phyloP scores from a whole-genome alignment of 2,888 invertebrate genomes.

The Gisinianus flammeolus region DNA sequence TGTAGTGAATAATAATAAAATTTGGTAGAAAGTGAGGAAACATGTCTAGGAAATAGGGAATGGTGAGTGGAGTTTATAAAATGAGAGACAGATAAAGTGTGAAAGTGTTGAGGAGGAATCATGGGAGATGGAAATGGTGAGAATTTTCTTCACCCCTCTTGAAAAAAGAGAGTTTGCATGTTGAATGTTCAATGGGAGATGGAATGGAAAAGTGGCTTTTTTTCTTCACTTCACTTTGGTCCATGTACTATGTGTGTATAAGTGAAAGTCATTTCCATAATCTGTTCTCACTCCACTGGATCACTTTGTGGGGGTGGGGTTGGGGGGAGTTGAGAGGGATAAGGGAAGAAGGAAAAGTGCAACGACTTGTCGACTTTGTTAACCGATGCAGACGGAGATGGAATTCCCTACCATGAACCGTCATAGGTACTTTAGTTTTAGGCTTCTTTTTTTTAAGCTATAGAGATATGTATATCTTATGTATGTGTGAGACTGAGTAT shows the following conservation, averaged over 20 bases:
- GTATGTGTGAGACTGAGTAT: too few relatives aligned
- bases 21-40: not conserved
- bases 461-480: too few relatives aligned
- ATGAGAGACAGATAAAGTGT: not conserved
- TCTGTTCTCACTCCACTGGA: slow-evolving; percentile 17
- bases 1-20: not conserved
- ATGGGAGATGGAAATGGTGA: not conserved
- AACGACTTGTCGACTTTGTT: not conserved
- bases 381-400: too few relatives aligned
- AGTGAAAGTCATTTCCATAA: slow-evolving; percentile 29
- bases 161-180: not conserved
- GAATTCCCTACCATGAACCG: too few relatives aligned
- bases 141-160: not conserved
- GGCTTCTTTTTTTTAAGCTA: too few relatives aligned
- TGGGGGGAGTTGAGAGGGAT: not conserved
- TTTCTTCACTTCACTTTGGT: not conserved
- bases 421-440: too few relatives aligned
- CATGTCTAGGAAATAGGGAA: not conserved
- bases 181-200: not conserved
- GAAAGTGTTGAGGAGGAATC: not conserved
- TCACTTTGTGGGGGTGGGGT: not conserved
- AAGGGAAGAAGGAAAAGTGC: not conserved
- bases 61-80: too few relatives aligned
- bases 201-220: slow-evolving; percentile 5
- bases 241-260: not conserved